Conservation (phyloP, 2,113 vertebrate genomes). For the Ceyx cyanopectus region DNA sequence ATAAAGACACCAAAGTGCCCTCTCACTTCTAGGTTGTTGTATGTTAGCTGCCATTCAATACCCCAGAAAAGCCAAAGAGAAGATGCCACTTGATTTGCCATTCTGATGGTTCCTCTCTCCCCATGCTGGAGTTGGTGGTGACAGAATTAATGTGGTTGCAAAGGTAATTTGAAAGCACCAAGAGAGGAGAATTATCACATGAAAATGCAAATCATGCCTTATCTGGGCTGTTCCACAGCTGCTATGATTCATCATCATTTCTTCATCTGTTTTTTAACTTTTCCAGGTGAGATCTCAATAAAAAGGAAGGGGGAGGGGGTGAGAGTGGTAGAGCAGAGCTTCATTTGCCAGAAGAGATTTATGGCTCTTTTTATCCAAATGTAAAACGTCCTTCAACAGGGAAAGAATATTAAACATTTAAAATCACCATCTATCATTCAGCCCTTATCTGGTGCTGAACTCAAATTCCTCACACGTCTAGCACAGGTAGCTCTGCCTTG, state of each 20-base stretch:
- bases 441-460: conserved; percentile 22
- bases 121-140: not conserved
- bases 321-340: conserved; percentile 2
- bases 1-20: not conserved
- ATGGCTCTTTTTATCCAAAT: conserved; percentile 73
- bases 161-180: conserved; percentile 68
- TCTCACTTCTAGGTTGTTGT: not conserved
- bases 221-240: conserved; percentile 71
- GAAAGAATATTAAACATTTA: conserved; percentile 67
- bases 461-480: not conserved
- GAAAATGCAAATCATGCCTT: conserved; percentile 74
- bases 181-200: conserved; percentile 67
- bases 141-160: conserved; percentile 65
- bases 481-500: not conserved
- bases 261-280: conserved; percentile 38
- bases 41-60: not conserved
- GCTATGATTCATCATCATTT: conserved; percentile 74
- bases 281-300: conserved; percentile 68
- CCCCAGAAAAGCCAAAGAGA: not conserved
- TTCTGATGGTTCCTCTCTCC: not conserved
- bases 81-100: not conserved
- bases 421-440: conserved; percentile 55
- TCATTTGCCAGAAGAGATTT: conserved; percentile 68
- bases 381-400: conserved; percentile 32
- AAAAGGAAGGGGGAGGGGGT: not conserved